Conservation (phyloP, 2,888 invertebrate species). For the Torymus texanus region DNA sequence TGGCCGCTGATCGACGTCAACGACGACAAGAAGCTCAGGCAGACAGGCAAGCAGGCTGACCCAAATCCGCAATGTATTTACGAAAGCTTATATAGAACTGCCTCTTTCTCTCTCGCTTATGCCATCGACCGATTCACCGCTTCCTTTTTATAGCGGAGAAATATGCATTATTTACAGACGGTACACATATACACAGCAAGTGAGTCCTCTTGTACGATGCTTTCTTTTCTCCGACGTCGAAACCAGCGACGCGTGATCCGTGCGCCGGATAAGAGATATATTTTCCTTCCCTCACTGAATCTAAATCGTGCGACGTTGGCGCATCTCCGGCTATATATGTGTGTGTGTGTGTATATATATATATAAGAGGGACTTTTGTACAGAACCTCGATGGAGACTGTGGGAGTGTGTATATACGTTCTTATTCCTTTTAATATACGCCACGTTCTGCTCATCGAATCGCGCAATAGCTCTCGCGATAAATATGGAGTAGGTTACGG, state of each 20-base stretch:
- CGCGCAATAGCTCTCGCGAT: conserved; percentile 20
- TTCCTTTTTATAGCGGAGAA: conserved; percentile 22
- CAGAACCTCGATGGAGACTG: not conserved
- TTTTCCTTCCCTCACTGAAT: conserved; percentile 37
- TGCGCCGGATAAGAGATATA: conserved; percentile 42
- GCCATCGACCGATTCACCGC: conserved; percentile 1
- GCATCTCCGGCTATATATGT: too few species aligned
- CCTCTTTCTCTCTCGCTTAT: not conserved
- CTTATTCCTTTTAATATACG: conserved; percentile 34
- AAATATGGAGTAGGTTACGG: too few species aligned
- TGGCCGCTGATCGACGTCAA: too few species aligned
- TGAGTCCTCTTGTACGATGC: not conserved
- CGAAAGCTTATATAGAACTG: conserved; percentile 27
- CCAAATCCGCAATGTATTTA: conserved; percentile 37
- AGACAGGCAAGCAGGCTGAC: not conserved
- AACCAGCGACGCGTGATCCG: conserved; percentile 46
- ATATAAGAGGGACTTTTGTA: conserved; percentile 26
- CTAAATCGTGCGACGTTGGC: conserved; percentile 27
- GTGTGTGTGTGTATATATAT: not conserved
- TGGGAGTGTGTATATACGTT: not conserved
- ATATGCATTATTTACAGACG: conserved; percentile 55
- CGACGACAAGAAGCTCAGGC: too few species aligned
- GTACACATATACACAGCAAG: conserved; percentile 23
- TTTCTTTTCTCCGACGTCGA: conserved; percentile 32
- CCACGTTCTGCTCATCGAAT: not conserved